Evolutionary conservation across 2,113 vertebrate species (phyloP).

Genomic region (Apeltes quadracus): DNA sequence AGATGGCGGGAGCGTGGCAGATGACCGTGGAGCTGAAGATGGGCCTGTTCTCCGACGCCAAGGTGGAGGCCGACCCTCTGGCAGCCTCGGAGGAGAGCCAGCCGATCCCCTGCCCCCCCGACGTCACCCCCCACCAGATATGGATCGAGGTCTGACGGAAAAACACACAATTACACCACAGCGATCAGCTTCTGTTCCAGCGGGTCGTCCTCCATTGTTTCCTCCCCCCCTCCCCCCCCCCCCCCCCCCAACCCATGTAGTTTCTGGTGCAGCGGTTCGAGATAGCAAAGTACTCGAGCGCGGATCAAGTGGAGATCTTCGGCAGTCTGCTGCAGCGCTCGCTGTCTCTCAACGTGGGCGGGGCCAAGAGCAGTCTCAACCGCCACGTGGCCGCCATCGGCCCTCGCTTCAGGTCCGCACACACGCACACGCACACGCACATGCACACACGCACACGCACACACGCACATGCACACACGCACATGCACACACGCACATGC

Average conservation of each 20-base stretch:
- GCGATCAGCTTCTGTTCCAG: neutral
- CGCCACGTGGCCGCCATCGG: conserved; percentile 96
- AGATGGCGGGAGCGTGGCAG: conserved; percentile 98
- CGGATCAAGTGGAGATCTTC: conserved; percentile 98
- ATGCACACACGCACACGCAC: no score
- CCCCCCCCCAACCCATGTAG: conserved; percentile 63
- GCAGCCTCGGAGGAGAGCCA: conserved; percentile 96
- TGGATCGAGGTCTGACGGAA: conserved; percentile 90
- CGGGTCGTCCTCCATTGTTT: neutral
- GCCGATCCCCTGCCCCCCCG: conserved; percentile 90
- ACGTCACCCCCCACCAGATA: conserved; percentile 93
- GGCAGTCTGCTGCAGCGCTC: conserved; percentile 93
- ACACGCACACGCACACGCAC: no score
- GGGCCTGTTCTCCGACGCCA: conserved; percentile 91
- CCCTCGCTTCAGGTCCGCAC: conserved; percentile 90
- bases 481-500: no score
- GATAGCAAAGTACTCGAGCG: conserved; percentile 98
- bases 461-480: no score
- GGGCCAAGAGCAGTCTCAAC: conserved; percentile 88
- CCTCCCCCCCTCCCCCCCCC: neutral
- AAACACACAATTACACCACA: no score
- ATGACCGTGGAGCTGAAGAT: conserved; percentile 98
- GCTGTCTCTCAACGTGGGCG: conserved; percentile 91
- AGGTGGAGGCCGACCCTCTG: conserved; percentile 94
- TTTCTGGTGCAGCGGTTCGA: conserved; percentile 97